Conservation (phyloP, 1,140 invertebrate species). For the Leptinotarsa defecta region DNA sequence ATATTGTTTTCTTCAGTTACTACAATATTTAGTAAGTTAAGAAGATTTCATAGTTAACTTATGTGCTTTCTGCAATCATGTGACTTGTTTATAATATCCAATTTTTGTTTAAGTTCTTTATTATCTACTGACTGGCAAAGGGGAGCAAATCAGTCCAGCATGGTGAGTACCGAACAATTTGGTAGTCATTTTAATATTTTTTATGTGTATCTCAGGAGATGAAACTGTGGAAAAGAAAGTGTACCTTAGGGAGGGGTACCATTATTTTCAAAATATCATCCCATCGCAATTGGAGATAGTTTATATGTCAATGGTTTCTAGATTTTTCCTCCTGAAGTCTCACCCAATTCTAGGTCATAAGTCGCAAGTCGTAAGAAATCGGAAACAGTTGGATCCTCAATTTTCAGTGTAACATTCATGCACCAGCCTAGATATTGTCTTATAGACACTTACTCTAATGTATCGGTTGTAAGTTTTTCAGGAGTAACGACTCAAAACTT, state of each 20-base stretch:
- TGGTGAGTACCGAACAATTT: constrained; percentile 40
- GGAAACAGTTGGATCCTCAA: background rate
- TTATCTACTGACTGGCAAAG: constrained; percentile 49
- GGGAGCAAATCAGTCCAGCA: constrained; percentile 47
- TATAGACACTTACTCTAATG: too few relatives aligned
- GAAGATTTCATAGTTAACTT: constrained; percentile 9
- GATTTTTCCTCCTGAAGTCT: too few relatives aligned
- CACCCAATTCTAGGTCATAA: background rate
- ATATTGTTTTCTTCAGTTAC: constrained; percentile 27
- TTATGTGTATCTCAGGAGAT: too few relatives aligned
- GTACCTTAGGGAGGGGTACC: too few relatives aligned
- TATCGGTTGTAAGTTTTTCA: too few relatives aligned
- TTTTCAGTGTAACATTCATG: background rate
- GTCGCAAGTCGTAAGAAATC: background rate
- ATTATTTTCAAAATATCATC: too few relatives aligned
- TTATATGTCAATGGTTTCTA: too few relatives aligned
- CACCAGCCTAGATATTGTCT: too few relatives aligned
- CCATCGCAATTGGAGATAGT: too few relatives aligned
- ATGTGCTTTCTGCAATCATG: constrained; percentile 33
- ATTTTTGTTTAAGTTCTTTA: constrained; percentile 44
- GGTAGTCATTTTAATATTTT: background rate
- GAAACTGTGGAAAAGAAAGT: too few relatives aligned
- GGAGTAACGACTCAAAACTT: too few relatives aligned
- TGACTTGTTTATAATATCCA: constrained; percentile 33
- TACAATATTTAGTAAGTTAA: constrained; percentile 43